phyloP scores from a whole-genome alignment of 2,113 vertebrate species.

The Eurystomus gularis region DNA sequence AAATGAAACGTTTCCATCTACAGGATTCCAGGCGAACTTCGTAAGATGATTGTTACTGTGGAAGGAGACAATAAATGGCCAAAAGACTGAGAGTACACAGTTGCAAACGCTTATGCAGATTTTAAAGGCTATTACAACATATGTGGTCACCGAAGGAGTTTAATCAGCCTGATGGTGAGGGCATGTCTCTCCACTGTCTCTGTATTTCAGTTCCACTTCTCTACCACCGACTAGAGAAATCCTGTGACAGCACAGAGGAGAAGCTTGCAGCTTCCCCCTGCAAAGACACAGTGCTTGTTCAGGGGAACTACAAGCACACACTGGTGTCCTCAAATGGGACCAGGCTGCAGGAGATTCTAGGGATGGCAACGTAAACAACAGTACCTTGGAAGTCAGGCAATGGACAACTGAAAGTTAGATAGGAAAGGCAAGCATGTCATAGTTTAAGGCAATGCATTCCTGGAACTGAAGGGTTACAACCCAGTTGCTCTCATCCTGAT shows the following conservation, averaged over 20 bases:
- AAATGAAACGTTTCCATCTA: background rate
- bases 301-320: background rate
- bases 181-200: background rate
- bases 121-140: background rate
- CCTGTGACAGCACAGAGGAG: background rate
- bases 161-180: background rate
- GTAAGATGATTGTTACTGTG: background rate
- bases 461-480: background rate
- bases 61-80: background rate
- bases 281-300: accelerated
- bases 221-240: background rate
- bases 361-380: background rate
- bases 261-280: background rate
- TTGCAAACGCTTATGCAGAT: background rate
- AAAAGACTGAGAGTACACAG: background rate
- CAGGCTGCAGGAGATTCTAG: background rate
- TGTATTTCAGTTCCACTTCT: background rate
- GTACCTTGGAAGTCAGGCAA: background rate
- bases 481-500: background rate
- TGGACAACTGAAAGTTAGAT: background rate
- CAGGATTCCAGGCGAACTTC: background rate
- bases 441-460: background rate
- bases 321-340: background rate
- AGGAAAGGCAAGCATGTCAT: background rate
- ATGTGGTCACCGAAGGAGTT: background rate